Evolutionary conservation across 2,888 invertebrate genomes (phyloP).

Genomic region (Sthenelais limicola): DNA sequence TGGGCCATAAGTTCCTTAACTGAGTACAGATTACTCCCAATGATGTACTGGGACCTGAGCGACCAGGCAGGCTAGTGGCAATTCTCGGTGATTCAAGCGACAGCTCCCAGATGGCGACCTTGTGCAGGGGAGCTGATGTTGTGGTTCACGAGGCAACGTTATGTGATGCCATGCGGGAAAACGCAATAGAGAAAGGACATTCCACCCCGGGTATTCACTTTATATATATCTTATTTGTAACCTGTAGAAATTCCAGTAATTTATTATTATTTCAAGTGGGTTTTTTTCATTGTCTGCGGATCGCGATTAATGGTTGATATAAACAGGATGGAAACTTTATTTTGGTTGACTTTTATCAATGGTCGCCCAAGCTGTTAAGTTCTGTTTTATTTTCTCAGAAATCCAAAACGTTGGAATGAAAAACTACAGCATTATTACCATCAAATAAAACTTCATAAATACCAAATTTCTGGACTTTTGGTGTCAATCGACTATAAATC

Average conservation of each 20-base stretch:
- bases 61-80: conserved; percentile 69
- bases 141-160: conserved; percentile 73
- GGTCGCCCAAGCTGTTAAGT: not conserved
- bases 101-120: conserved; percentile 62
- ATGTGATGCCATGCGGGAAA: conserved; percentile 65
- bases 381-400: no score
- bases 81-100: conserved; percentile 73
- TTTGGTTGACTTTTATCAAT: not conserved
- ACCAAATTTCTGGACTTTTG: no score
- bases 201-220: conserved; percentile 69
- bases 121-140: conserved; percentile 68
- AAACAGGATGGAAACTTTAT: not conserved
- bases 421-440: no score
- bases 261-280: no score
- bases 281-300: no score
- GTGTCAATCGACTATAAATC: no score
- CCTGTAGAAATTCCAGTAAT: not conserved
- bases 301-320: no score
- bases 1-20: conserved; percentile 1
- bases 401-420: no score
- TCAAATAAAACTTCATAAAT: no score
- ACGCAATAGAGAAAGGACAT: conserved; percentile 71
- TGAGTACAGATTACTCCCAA: conserved; percentile 54
- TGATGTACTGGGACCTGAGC: conserved; percentile 67
- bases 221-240: not conserved